phyloP scores from a whole-genome alignment of 2,797 vertebrate species.

The Delichon dasypus region DNA sequence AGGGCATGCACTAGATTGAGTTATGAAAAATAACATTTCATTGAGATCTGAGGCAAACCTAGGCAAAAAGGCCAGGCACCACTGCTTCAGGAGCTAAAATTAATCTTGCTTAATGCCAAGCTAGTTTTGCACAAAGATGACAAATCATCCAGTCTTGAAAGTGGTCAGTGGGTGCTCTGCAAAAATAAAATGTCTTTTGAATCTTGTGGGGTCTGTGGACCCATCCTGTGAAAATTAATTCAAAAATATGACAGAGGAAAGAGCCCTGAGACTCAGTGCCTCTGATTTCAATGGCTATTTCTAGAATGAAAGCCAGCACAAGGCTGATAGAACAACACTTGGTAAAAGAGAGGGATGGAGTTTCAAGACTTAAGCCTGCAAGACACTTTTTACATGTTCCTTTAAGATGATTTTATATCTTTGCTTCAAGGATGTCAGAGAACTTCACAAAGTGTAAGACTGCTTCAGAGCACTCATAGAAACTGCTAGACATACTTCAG shows the following conservation, averaged over 20 bases:
- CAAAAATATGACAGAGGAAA: not conserved
- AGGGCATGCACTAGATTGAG: not conserved
- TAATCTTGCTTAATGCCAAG: conserved; percentile 2
- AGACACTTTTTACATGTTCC: not conserved
- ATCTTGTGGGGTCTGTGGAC: not conserved
- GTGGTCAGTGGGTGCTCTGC: not conserved
- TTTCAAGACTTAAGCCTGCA: not conserved
- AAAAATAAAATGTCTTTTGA: not conserved
- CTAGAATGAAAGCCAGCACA: not conserved
- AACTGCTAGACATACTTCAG: not conserved
- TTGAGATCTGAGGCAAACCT: not conserved
- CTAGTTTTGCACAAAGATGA: not conserved
- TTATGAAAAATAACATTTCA: conserved; percentile 3
- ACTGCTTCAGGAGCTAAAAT: not conserved
- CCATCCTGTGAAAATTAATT: not conserved
- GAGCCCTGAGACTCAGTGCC: not conserved
- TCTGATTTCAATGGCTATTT: not conserved
- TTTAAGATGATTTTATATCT: not conserved
- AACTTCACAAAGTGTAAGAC: not conserved
- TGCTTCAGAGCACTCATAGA: not conserved
- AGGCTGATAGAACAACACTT: not conserved
- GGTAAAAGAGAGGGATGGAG: not conserved
- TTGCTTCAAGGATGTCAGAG: not conserved
- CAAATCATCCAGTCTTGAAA: not conserved
- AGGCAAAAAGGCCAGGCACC: not conserved